Evolutionary conservation across 1,140 invertebrate species (phyloP).

Genomic region (Heliconius congener): DNA sequence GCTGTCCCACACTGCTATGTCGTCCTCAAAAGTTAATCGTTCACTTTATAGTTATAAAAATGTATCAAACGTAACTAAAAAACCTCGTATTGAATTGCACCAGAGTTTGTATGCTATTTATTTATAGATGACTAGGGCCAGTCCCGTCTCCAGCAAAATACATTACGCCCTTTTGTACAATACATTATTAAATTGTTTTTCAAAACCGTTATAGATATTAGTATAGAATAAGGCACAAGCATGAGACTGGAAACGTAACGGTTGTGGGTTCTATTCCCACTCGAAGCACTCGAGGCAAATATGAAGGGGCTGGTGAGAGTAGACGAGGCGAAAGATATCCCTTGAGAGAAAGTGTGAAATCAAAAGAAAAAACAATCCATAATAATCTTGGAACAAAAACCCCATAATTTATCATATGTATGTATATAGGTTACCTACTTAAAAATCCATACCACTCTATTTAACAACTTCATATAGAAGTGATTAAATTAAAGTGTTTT

Average conservation of each 20-base stretch:
- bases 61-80: not conserved
- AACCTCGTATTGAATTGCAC: not conserved
- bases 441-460: not conserved
- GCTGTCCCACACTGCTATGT: no score
- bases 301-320: no score
- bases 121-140: conserved; percentile 4
- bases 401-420: not conserved
- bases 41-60: not conserved
- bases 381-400: not conserved
- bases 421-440: no score
- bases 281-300: not conserved
- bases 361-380: no score
- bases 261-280: not conserved
- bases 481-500: not conserved
- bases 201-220: not conserved
- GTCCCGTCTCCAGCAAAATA: not conserved
- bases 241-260: not conserved
- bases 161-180: not conserved
- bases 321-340: no score
- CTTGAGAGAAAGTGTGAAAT: no score
- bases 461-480: not conserved
- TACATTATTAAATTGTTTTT: not conserved
- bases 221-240: not conserved
- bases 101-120: not conserved
- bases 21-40: no score